Base-by-base conservation (phyloP, 2,797 vertebrate species). In the Echeneis naucrates region DNA sequence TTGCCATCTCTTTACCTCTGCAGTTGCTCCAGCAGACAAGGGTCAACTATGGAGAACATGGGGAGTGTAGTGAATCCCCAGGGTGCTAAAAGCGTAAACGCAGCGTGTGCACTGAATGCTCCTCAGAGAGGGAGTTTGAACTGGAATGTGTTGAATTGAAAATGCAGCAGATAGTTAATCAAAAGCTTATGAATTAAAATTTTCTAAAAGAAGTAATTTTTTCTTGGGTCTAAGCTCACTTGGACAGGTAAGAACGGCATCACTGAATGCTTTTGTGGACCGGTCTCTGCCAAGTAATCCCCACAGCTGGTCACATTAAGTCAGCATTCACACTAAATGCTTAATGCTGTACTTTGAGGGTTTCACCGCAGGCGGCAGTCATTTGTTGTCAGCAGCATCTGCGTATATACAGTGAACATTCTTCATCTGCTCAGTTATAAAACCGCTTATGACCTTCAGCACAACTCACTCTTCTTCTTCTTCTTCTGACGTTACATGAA, bases 41-140 rank as follows among this genome's bases (percentile, higher is more conserved):
- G 60, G 68, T 72, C 65, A 78, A 8, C 59, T 27, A 30, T 60
- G 8, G 56, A 56, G 61, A 68, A 54, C 61, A 48, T 73, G 56
- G 80, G 72, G 80, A 80, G 78, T 75, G 38, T 73, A 77, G 71
- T 58, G 44, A 67, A 69, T 30, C 82, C 80, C 61, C n/a, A 10
- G 50, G 77, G 75, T 68, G 74, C 68, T 77, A 57, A 75, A 84
- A 65, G 30, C 42, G 62, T 81, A 77, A 64, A 68, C 58, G n/a
- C 42, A 55, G 33, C 45, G 16, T 17, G 13, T 42, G 26, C 13
- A 13, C 26, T 40, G 14, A 56, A 44, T 65, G 40, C 42, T 55
- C 13, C 52, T 53, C 55, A 26, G 27, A 60, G 53, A 45, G 0
- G 1, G 9, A 53, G 11, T 42, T 54, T 57, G 35, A 38, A 33